Evolutionary conservation across 1,140 invertebrate species (phyloP), one percentile per base, ranked within the genome.

Genomic region (Bombus waltoni): DNA sequence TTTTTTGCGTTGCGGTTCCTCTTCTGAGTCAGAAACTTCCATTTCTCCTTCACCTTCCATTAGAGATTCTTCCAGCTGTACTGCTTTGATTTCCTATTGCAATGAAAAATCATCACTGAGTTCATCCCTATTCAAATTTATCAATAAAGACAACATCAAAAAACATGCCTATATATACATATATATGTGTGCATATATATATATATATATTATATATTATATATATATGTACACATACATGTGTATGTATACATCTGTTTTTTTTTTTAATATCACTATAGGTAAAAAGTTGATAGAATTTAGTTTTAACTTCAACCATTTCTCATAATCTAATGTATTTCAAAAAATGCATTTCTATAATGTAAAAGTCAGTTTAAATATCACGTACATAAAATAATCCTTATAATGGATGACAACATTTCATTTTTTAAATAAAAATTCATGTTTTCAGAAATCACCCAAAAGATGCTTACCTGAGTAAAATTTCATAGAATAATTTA

Each of bases 11-110:
- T 94, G 92, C 25, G 94, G 94, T 72, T 96, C 96, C 28, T 96
- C 96, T 70, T 98, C 97, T 25, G 96, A 96, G 93, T 98, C 97
- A 3, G 97, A 98, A 42, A 98, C 96, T 78, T 98, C 98, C 97
- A 98, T 98, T 93, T 98, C 97, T 78, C 97, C 97, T 91, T 98
- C 97, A 25, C 96, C 96, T 80, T 97, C 96, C 92, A 96, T 96
- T 5, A 97, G 92, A 84, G 96, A 96, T 80, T 97, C 97, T 91
- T 98, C 97, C 88, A 98, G 94, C 91, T 98, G 97, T 44, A 97
- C 95, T 59, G 96, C 96, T 93, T 97, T 97, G 85, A 98, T 97
- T 95, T 98, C 97, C 98, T 98, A 94, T 87, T 86, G 83, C 62
- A 15, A 70, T 22, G 81, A 86, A 81, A 83, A 77, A 35, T 13